A percentile compares a stretch with the other conserved stretches of the same genome.
Conservation (phyloP, 2,113 vertebrate species). For the Dolichotis patagonum region DNA sequence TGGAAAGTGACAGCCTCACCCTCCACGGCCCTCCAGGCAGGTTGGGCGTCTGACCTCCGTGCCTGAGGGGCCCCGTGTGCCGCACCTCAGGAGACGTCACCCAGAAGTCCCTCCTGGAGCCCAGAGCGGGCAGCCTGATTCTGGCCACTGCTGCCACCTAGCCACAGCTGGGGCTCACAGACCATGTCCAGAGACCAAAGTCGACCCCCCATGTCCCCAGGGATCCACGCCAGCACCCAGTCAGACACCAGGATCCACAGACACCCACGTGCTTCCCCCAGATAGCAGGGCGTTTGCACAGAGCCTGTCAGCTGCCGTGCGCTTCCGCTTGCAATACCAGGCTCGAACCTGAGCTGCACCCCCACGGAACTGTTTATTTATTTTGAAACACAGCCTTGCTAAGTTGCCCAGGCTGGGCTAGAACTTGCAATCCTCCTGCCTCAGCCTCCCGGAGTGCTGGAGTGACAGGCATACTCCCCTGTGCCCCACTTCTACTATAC, state of each 20-base stretch:
- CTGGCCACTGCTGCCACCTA: neutral
- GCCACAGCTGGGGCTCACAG: neutral
- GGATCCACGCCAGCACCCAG: too few relatives aligned
- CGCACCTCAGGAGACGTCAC: rapidly evolving
- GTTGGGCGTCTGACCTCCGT: rapidly evolving
- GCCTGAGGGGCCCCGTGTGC: too few relatives aligned
- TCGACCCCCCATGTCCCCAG: neutral
- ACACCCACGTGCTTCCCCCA: neutral
- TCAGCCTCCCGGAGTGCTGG: neutral
- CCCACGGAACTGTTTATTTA: too few relatives aligned
- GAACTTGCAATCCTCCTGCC: neutral
- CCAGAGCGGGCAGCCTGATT: neutral
- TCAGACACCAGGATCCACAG: too few relatives aligned
- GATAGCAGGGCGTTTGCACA: neutral
- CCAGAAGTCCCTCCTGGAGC: neutral
- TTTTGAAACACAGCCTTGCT: neutral
- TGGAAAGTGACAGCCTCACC: neutral
- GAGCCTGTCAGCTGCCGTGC: neutral
- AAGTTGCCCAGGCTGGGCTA: neutral
- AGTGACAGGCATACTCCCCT: neutral
- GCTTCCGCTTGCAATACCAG: neutral
- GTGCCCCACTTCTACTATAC: neutral
- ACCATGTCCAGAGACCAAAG: neutral
- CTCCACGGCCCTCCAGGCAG: neutral
- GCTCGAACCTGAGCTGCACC: neutral